Base-by-base conservation (phyloP, 2,113 vertebrate genomes). In the Ceyx margarethae region DNA sequence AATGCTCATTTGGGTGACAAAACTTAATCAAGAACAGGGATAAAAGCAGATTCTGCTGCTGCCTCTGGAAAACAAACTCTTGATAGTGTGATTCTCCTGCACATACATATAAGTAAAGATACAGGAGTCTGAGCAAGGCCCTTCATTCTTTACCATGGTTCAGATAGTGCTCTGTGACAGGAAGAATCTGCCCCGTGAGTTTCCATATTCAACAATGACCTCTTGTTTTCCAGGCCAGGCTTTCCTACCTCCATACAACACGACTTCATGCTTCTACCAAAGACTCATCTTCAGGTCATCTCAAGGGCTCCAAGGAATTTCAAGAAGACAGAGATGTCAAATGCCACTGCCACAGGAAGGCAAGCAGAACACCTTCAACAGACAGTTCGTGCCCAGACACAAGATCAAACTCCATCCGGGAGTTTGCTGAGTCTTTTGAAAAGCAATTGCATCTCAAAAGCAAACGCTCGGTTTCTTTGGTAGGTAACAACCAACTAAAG, bases 401-500 rank as follows among this genome's bases (percentile, higher is more conserved):
- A 12, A 78, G 87, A 64, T 97, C 98, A 84, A 95, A 96, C 93
- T 97, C 98, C 72, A 97, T 98, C 89, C 98, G 98, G 20, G 98
- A 98, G 94, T 97, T 99, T 91, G 96, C 98, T 2, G 98, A 98
- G 89, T 98, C 98, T 11, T 98, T 98, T 80, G 98, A 98, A 76
- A 98, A 94, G 87, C 98, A 98, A 60, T 93, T 99, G 33, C 96
- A 58, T 72, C 97, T 99, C 53, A 95, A 95, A 87, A 98, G 96
- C 42, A 96, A 98, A 87, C 97, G 96, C 73, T 94, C 96, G 8
- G 43, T 96, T 81, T 97, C 98, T 90, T 87, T 97, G 98, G 98
- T 98, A 97, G 92, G 98, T 97, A 89, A 61, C 31, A 90, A 88
- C 10, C 7, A 25, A 50, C 22, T 79, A 72, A 78, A 87, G 56